Evolutionary conservation across 2,888 invertebrate genomes (phyloP), one percentile per base, ranked within the genome.

Genomic region (Hypomecis atomaria): DNA sequence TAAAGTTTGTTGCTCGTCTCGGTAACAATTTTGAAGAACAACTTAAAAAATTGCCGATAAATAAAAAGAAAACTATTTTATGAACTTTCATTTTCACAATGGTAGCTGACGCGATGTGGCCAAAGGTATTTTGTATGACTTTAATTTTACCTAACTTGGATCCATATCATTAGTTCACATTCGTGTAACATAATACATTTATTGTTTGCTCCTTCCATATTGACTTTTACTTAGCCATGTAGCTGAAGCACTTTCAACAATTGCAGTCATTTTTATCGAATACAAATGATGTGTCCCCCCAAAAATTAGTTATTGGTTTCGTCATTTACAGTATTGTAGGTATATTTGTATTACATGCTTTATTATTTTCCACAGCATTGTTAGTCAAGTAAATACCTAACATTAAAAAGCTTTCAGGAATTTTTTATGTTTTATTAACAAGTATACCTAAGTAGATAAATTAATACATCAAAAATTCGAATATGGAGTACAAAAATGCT

Each of bases 1-100:
- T 40, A 43, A 40, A 36, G n/a, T 5, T 6, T 34, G 1, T 23
- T 3, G 83, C 81, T 44, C 70, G 75, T 44, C 82, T 67, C 45
- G 75, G 66, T 40, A 81, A 53, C 6, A 43, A 33, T 36, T 40
- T 57, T 10, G 11, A 9, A 36, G 44, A 40, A 43, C 47, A 36
- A n/a, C 3, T 6, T 13, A 48, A 40, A 34, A 9, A 36, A 6
- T 48, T n/a, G 23, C 9, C 2, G 6, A 38, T 6, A 6, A 33
- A 7, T 5, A 61, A 38, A 9, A 58, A 34, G 0, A 59, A 8
- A 44, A 59, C 11, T 4, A 34, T 2, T 9, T 10, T 40, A 23
- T 43, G n/a, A 52, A 62, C n/a, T 44, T 59, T 54, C 54, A 63
- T 52, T 0, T 9, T 40, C 40, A 8, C 0, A 9, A 8, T 5